Evolutionary conservation across 2,888 invertebrate genomes (phyloP).

Genomic region (Crossocerus cetratus): DNA sequence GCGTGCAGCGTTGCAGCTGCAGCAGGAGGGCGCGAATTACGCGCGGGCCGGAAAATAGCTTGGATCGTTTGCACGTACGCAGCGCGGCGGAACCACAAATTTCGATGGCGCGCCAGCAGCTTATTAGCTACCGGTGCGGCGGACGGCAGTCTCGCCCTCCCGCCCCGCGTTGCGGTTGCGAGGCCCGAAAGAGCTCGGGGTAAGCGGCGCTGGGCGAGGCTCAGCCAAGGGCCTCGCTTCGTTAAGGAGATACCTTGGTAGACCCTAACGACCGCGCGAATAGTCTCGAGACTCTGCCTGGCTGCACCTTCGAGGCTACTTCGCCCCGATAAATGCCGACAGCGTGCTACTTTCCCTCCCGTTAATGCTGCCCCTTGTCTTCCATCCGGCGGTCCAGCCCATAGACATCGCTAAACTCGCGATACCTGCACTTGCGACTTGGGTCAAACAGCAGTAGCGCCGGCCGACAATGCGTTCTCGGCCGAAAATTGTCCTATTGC

Average conservation of each 20-base stretch:
- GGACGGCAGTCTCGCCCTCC: not conserved
- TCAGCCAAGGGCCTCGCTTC: not conserved
- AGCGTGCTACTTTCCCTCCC: not conserved
- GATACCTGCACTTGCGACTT: not conserved
- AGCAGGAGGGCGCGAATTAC: slow-evolving; percentile 1
- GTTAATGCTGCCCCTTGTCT: too few relatives aligned
- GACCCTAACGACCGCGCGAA: slow-evolving; percentile 30
- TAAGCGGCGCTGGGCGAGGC: too few relatives aligned
- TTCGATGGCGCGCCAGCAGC: slow-evolving; percentile 66
- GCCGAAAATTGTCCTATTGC: not conserved
- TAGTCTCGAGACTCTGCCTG: not conserved
- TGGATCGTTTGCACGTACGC: slow-evolving; percentile 5
- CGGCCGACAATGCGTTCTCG: too few relatives aligned
- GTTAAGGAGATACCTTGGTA: slow-evolving; percentile 43
- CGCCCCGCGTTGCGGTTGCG: not conserved
- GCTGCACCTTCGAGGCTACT: not conserved
- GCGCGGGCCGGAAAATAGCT: not conserved
- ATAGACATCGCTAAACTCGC: not conserved
- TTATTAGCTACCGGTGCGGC: slow-evolving; percentile 62
- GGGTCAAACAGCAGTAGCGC: not conserved
- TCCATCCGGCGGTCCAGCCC: too few relatives aligned
- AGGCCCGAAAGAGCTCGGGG: too few relatives aligned
- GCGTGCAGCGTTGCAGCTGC: not conserved
- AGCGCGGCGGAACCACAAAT: slow-evolving; percentile 59
- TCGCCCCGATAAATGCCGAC: not conserved